Conservation (phyloP, 2,113 vertebrate genomes). For the Grammomys surdaster region DNA sequence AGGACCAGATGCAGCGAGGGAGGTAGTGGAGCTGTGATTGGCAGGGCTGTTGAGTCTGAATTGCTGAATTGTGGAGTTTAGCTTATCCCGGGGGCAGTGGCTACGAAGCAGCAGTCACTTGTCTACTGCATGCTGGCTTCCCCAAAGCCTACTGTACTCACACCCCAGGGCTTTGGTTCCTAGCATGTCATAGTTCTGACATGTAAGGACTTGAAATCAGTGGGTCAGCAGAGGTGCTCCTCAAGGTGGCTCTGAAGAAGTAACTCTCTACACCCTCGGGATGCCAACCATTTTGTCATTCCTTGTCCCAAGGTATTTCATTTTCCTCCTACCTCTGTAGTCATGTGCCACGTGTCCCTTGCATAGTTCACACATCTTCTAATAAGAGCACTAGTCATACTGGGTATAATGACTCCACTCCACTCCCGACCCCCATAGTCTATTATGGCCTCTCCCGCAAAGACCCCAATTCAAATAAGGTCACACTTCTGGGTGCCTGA, state of each 20-base stretch:
- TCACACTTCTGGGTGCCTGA: background rate
- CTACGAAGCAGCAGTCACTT: too few relatives aligned
- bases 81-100: background rate
- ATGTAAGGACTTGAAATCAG: background rate
- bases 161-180: background rate
- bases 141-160: background rate
- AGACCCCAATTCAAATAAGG: background rate
- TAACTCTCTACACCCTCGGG: background rate
- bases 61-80: background rate
- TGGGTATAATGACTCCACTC: background rate
- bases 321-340: background rate
- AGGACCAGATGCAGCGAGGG: too few relatives aligned
- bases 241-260: background rate
- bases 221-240: background rate
- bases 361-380: background rate
- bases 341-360: background rate
- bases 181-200: background rate
- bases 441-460: background rate
- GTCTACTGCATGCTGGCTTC: background rate
- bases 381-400: background rate
- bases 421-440: background rate
- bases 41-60: background rate
- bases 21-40: too few relatives aligned
- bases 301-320: background rate
- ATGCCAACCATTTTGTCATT: background rate